Percentiles rank a stretch among this genome's conserved stretches.
phyloP scores from a whole-genome alignment of 2,113 vertebrate species.

The Pholis gunnellus region DNA sequence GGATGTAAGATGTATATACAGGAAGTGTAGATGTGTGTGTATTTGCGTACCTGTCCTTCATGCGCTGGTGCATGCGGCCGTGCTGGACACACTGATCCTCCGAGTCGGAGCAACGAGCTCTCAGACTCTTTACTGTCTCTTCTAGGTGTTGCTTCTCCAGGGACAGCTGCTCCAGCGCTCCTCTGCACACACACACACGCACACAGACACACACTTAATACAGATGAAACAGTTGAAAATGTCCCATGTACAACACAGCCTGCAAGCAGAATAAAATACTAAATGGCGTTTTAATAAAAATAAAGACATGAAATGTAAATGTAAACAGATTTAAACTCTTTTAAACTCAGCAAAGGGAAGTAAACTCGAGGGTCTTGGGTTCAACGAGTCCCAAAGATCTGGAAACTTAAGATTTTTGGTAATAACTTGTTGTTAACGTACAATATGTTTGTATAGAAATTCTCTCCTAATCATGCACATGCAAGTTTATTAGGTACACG shows the following conservation, averaged over 20 bases:
- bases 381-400: neutral
- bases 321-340: neutral
- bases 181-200: conserved; percentile 72
- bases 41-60: conserved; percentile 89
- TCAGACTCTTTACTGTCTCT: conserved; percentile 86
- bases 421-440: neutral
- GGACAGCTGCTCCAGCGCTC: conserved; percentile 87
- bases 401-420: neutral
- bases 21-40: conserved; percentile 10
- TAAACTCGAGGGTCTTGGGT: neutral
- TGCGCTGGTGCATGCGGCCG: conserved; percentile 90
- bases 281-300: neutral
- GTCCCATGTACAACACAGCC: neutral
- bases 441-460: neutral
- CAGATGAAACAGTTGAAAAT: neutral
- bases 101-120: conserved; percentile 88
- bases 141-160: conserved; percentile 88
- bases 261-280: neutral
- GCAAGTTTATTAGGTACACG: neutral
- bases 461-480: neutral
- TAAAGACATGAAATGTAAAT: neutral
- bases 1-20: neutral
- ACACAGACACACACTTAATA: neutral
- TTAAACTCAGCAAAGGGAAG: no score
- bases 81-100: conserved; percentile 94